Conservation (phyloP, 2,113 vertebrate genomes). For the Aythya baeri region DNA sequence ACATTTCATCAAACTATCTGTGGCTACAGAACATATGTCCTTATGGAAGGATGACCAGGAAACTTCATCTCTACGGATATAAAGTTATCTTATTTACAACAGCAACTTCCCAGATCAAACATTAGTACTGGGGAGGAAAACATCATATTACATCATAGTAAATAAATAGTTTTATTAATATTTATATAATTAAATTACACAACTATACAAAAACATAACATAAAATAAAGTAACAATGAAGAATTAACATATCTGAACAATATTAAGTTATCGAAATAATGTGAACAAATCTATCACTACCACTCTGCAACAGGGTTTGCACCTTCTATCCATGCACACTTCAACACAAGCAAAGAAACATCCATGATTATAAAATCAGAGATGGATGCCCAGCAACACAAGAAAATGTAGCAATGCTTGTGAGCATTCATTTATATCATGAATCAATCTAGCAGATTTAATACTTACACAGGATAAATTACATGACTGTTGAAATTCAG, state of each 20-base stretch:
- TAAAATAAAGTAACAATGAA: neutral
- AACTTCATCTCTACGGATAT: neutral
- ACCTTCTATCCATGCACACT: neutral
- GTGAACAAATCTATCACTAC: neutral
- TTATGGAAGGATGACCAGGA: neutral
- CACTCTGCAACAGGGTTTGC: neutral
- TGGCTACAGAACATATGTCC: neutral
- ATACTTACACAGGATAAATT: neutral
- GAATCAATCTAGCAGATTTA: neutral
- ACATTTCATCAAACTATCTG: neutral
- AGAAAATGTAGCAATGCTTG: neutral
- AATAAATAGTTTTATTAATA: neutral
- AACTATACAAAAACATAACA: neutral
- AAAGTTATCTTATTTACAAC: neutral
- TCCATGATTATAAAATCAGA: neutral
- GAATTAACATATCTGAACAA: neutral
- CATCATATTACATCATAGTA: neutral
- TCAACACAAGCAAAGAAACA: neutral
- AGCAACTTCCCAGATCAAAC: neutral
- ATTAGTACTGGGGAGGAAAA: neutral
- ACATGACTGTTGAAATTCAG: neutral
- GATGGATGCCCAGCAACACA: neutral
- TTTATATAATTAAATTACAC: neutral
- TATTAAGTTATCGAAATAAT: neutral
- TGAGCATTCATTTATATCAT: neutral